These are phyloP conservation scores for Ochotona princeps DNA, from an alignment of 2,113 vertebrate genomes.

Conservation along the genomic window DNA sequence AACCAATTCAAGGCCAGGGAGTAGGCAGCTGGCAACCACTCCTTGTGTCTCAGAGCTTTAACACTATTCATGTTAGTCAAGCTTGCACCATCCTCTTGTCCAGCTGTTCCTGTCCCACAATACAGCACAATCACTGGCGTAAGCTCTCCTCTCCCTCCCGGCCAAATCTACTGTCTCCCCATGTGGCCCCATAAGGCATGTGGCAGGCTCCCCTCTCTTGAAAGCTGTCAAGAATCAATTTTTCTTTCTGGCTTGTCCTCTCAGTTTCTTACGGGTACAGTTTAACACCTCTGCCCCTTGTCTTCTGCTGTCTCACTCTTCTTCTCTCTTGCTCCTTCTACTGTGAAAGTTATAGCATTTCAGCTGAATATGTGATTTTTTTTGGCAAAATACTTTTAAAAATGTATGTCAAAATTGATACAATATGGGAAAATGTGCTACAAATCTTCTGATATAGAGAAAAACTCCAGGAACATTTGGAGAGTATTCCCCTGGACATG, in stretches of 20 bases:
- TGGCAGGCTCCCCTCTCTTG: neutral
- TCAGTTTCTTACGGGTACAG: neutral
- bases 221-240: neutral
- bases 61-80: neutral
- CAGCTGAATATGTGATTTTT: neutral
- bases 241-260: neutral
- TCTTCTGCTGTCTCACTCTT: neutral
- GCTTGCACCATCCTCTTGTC: neutral
- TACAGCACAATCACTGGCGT: neutral
- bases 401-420: conserved; percentile 29
- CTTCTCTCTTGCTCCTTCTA: neutral
- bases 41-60: neutral
- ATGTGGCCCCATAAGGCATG: neutral
- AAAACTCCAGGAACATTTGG: neutral
- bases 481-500: neutral
- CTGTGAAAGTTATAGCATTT: neutral
- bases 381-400: neutral
- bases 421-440: neutral
- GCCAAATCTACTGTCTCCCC: neutral
- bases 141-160: neutral
- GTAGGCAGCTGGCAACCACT: neutral
- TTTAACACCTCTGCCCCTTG: neutral
- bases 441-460: neutral
- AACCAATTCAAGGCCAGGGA: neutral
- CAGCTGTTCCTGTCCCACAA: neutral